A percentile compares a stretch with the other conserved stretches of the same genome.
phyloP scores from a whole-genome alignment of 2,888 invertebrate genomes.

The Vanessa cardui region DNA sequence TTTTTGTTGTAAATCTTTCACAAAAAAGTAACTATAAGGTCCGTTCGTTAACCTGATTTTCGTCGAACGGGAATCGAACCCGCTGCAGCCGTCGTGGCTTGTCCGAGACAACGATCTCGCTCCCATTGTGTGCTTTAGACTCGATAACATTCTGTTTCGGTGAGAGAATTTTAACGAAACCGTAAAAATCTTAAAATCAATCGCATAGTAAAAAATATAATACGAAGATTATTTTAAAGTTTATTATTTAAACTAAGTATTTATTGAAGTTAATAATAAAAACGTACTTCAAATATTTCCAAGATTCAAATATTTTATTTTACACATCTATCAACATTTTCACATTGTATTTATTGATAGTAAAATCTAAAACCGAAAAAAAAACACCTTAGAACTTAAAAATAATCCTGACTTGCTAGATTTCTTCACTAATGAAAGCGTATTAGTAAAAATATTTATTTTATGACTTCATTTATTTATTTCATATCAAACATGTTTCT shows the following conservation, averaged over 20 bases:
- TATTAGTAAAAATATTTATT: no score
- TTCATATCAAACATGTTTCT: no score
- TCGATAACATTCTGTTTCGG: constrained; percentile 69
- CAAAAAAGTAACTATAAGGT: constrained; percentile 26
- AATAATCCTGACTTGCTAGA: no score
- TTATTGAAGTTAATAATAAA: background rate
- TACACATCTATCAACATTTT: no score
- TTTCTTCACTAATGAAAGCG: no score
- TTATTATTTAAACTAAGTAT: background rate
- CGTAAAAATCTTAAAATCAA: constrained; percentile 32
- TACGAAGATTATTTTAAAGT: constrained; percentile 1
- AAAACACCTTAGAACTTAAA: no score
- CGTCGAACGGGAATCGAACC: constrained; percentile 72
- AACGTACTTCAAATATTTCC: no score
- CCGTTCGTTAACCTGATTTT: constrained; percentile 71
- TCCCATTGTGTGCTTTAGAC: constrained; percentile 70
- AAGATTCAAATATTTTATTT: no score
- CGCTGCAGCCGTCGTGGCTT: constrained; percentile 62
- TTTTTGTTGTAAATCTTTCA: background rate
- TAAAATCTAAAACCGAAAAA: no score
- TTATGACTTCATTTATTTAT: no score
- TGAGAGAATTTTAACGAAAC: constrained; percentile 65
- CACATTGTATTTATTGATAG: no score
- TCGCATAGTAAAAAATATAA: background rate
- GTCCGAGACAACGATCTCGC: constrained; percentile 70